Conservation (phyloP, 2,888 invertebrate species). For the Meta bourneti region DNA sequence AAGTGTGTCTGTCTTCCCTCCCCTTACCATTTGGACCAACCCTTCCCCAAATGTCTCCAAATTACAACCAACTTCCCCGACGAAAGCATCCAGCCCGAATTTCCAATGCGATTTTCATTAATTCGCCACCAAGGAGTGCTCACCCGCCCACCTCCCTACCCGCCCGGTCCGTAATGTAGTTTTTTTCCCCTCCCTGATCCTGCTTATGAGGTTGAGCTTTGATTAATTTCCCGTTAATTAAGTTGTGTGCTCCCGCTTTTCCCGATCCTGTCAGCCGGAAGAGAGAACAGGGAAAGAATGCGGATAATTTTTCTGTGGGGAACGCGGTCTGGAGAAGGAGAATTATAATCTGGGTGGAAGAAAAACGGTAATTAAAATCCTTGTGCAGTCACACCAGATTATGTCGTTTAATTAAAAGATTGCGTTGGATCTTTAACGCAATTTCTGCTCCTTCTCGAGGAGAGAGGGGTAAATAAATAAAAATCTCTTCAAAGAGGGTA, state of each 20-base stretch:
- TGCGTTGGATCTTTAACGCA: background rate
- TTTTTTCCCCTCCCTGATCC: background rate
- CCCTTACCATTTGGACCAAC: no score
- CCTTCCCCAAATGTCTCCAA: background rate
- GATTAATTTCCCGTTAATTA: slow-evolving; percentile 65
- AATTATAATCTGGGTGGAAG: background rate
- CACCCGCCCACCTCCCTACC: background rate
- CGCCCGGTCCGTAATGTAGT: slow-evolving; percentile 19
- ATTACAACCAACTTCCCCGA: slow-evolving; percentile 12
- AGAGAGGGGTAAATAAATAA: no score
- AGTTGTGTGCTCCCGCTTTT: slow-evolving; percentile 31
- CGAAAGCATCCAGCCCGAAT: slow-evolving; percentile 14
- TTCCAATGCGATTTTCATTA: slow-evolving; percentile 58
- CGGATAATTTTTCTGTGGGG: slow-evolving; percentile 2
- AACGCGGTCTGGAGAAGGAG: background rate
- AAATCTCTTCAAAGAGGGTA: no score
- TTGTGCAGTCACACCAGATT: slow-evolving; percentile 30
- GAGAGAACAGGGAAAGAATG: background rate
- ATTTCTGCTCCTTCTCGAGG: no score
- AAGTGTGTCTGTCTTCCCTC: no score
- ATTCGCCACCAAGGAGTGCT: slow-evolving; percentile 43
- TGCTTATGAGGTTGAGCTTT: slow-evolving; percentile 25
- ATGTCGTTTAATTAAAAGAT: slow-evolving; percentile 31
- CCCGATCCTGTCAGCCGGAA: background rate
- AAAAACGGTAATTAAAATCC: slow-evolving; percentile 40